phyloP scores from a whole-genome alignment of 2,888 invertebrate genomes.

The Xestia ashworthii region DNA sequence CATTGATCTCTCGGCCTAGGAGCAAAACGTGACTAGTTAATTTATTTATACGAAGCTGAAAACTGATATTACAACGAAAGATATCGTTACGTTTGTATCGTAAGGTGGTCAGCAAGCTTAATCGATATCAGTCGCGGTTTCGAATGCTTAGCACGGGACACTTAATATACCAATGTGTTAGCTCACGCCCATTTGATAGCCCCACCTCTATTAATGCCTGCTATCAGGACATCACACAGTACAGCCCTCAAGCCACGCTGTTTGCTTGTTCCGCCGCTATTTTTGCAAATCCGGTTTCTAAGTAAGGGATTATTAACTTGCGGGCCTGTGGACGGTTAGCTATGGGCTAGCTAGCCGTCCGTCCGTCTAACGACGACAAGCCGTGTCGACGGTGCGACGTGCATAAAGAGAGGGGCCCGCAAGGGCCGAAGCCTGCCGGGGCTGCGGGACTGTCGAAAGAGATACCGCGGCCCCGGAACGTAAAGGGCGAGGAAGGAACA shows the following conservation, averaged over 20 bases:
- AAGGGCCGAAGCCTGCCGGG: too few species aligned
- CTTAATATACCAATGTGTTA: conserved; percentile 24
- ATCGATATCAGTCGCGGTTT: conserved; percentile 50
- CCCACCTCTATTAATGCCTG: conserved; percentile 23
- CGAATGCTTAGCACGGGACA: conserved; percentile 43
- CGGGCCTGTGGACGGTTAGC: too few species aligned
- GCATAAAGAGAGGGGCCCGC: too few species aligned
- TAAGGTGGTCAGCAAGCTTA: conserved; percentile 54
- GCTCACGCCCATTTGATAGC: conserved; percentile 28
- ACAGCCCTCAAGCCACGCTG: neutral
- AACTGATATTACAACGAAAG: conserved; percentile 59
- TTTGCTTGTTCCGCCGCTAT: neutral
- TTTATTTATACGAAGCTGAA: conserved; percentile 63
- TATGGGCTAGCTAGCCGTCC: too few species aligned
- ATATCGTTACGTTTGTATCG: conserved; percentile 59
- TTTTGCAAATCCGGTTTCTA: neutral
- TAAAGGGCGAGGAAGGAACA: too few species aligned
- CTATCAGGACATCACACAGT: conserved; percentile 15
- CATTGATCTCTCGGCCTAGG: conserved; percentile 80
- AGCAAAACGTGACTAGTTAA: conserved; percentile 67
- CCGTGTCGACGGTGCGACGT: too few species aligned
- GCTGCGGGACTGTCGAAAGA: too few species aligned
- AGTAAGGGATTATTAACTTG: conserved; percentile 1
- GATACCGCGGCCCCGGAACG: too few species aligned
- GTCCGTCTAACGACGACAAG: too few species aligned